Base-by-base conservation (phyloP, 2,113 vertebrate species). In the Chaetorhynchus papuensis region DNA sequence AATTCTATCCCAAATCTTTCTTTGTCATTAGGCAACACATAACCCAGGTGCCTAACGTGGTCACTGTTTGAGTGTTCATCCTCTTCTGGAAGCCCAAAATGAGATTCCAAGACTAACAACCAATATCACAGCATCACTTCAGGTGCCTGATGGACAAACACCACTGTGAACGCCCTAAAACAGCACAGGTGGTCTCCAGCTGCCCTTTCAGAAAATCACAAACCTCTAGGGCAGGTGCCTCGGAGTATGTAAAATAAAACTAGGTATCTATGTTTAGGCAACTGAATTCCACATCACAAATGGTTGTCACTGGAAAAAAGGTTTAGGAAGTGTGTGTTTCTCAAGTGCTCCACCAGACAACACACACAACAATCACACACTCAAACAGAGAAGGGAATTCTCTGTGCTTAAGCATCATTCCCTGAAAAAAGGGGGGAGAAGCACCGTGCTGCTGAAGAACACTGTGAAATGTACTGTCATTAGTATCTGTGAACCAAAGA, bases 301-400 rank as follows among this genome's bases (percentile, higher is more conserved):
- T 5, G 10, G 42, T 39, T 31, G 23, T 24, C 28, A 47, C 9
- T 31, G 23, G n/a, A 47, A 75, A 42, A 71, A 64, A 80, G 3
- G 30, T n/a, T 41, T 39, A 52, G 33, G 22, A 78, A 93, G 28
- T 1, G 1, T 44, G 61, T 76, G 35, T 52, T 59, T 59, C 54
- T 27, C 4, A 50, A 47, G 47, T 12, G 39, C 30, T 93, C 15
- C 23, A 61, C 13, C 24, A 52, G 54, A 83, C 15, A 79, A 47
- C 31, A 79, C 2, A 7, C 5, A 44, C 11, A 63, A 7, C 3
- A 6, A 2, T 5, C 61, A 52, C 2, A 1, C 13, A 20, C 27
- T 28, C 28, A 26, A 37, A 47, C 11, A 21, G 13, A 41, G 26
- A 17, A 63, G 45, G 54, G 72, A 86, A 72, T 27, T 79, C 20